phyloP scores from a whole-genome alignment of 2,797 vertebrate species.

The Phoeniculus purpureus region DNA sequence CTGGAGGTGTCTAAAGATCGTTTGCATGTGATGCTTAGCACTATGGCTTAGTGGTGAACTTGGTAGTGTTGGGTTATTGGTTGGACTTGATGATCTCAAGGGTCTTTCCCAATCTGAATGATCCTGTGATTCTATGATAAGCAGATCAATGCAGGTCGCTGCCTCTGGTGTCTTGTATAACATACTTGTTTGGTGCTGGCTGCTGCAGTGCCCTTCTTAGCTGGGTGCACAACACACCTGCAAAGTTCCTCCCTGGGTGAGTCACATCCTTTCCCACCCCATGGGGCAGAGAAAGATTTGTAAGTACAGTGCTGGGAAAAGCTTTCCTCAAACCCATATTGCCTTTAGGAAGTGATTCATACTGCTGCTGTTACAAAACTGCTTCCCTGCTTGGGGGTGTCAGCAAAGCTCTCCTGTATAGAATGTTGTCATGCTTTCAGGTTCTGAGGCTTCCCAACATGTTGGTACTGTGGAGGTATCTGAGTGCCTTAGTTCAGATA shows the following conservation, averaged over 20 bases:
- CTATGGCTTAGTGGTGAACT: too few relatives aligned
- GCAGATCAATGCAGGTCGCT: neutral
- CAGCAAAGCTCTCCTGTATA: neutral
- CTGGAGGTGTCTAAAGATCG: too few relatives aligned
- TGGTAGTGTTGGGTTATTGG: too few relatives aligned
- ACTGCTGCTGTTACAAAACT: neutral
- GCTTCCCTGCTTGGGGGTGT: neutral
- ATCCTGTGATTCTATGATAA: neutral
- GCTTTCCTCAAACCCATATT: neutral
- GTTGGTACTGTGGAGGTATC: neutral
- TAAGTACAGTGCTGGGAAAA: neutral
- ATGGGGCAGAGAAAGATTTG: neutral
- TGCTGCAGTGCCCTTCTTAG: neutral
- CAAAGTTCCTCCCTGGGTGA: neutral
- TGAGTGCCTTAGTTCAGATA: neutral
- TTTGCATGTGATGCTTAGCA: too few relatives aligned
- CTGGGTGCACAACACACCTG: neutral
- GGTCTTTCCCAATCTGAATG: too few relatives aligned
- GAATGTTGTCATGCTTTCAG: neutral
- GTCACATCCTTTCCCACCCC: neutral
- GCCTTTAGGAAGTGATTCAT: neutral
- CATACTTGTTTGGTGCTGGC: accelerated
- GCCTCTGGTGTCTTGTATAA: neutral
- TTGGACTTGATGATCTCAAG: too few relatives aligned
- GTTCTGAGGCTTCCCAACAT: neutral